These are phyloP conservation scores for Mythimna pallens DNA, from an alignment of 2,888 invertebrate genomes.

Conservation along the genomic window DNA sequence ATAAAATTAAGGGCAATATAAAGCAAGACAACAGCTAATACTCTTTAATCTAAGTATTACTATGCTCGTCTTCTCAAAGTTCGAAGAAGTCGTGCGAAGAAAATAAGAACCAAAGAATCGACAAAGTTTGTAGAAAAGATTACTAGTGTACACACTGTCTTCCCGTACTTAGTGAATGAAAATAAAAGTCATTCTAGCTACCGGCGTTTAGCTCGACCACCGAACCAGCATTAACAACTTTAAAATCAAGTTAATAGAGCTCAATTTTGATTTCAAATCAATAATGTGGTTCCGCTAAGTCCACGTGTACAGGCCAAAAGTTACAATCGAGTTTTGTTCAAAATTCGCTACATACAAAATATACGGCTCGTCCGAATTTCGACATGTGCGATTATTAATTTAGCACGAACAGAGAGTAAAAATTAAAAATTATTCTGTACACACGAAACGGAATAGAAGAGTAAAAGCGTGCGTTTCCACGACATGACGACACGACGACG, in stretches of 20 bases:
- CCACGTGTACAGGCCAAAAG: constrained; percentile 53
- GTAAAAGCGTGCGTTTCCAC: constrained; percentile 76
- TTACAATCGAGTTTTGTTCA: constrained; percentile 61
- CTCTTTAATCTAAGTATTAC: constrained; percentile 11
- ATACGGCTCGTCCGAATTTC: constrained; percentile 60
- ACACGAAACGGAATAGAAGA: constrained; percentile 74
- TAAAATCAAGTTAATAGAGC: constrained; percentile 35
- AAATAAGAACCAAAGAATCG: constrained; percentile 46
- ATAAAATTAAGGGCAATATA: neutral
- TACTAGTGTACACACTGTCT: constrained; percentile 58
- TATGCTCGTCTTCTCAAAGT: constrained; percentile 24
- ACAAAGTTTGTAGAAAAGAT: constrained; percentile 59
- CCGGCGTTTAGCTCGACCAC: constrained; percentile 42
- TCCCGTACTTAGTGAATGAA: constrained; percentile 61
- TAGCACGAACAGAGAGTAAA: constrained; percentile 66
- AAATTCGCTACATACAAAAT: constrained; percentile 62
- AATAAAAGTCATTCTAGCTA: constrained; percentile 63
- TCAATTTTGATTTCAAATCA: constrained; percentile 49
- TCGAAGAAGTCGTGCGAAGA: constrained; percentile 29
- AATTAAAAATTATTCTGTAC: constrained; percentile 74
- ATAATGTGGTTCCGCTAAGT: constrained; percentile 49
- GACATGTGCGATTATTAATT: constrained; percentile 67
- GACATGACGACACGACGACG: constrained; percentile 63
- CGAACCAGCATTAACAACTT: constrained; percentile 41
- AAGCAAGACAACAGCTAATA: constrained; percentile 7